A percentile compares a stretch with the other conserved stretches of the same genome.
Evolutionary conservation across 2,888 invertebrate species (phyloP).

Genomic region (Acleris sparsana): DNA sequence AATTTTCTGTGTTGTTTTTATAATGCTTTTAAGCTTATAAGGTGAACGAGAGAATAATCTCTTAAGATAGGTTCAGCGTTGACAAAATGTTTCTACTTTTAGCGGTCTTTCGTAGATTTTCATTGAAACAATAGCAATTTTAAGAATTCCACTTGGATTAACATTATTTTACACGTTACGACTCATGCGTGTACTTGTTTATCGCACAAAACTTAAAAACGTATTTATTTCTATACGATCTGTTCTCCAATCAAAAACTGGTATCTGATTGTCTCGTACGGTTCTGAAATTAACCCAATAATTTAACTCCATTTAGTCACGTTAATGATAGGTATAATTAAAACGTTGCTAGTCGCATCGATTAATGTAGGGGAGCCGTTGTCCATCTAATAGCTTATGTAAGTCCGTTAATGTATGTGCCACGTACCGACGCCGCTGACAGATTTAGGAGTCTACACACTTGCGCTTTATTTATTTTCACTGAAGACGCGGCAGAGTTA

Average conservation of each 20-base stretch:
- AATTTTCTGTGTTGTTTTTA: slow-evolving; percentile 9
- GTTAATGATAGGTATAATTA: slow-evolving; percentile 19
- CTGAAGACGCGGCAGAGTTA: slow-evolving; percentile 43
- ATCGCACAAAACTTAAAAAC: too few species aligned
- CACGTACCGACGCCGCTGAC: slow-evolving; percentile 19
- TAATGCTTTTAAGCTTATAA: slow-evolving; percentile 11
- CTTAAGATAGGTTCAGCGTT: too few species aligned
- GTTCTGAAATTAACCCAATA: not conserved
- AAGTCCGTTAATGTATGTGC: slow-evolving; percentile 24
- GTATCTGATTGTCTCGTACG: too few species aligned
- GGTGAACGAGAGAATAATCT: slow-evolving; percentile 7
- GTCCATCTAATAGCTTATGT: slow-evolving; percentile 30
- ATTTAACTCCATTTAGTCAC: slow-evolving; percentile 1
- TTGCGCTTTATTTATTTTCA: slow-evolving; percentile 44
- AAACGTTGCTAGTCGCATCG: slow-evolving; percentile 18
- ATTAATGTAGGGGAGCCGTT: slow-evolving; percentile 26
- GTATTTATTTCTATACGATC: too few species aligned
- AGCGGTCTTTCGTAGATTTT: too few species aligned
- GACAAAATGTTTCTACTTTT: too few species aligned
- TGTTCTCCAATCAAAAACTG: too few species aligned
- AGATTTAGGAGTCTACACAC: slow-evolving; percentile 43
- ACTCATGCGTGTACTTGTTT: too few species aligned
- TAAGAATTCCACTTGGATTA: too few species aligned
- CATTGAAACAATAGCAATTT: too few species aligned
- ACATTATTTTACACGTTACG: too few species aligned